These are phyloP conservation scores for Neodiprion lecontei DNA, from an alignment of 1,140 invertebrate species.

Conservation along the genomic window DNA sequence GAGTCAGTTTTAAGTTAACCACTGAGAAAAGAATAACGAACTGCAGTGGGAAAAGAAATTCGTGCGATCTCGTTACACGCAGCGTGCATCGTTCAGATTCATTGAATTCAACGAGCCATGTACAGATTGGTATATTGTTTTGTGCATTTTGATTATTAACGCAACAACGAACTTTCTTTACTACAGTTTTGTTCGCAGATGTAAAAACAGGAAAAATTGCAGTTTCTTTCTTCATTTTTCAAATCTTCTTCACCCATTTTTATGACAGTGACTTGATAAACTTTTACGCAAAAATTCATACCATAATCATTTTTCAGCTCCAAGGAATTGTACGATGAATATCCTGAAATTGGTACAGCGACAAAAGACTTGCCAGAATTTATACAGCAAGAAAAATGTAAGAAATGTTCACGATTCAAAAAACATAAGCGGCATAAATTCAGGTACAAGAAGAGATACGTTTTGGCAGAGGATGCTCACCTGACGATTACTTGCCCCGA, in stretches of 20 bases:
- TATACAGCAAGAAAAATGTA: slow-evolving; percentile 56
- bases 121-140: no score
- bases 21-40: background rate
- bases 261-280: no score
- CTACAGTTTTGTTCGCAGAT: no score
- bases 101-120: no score
- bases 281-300: no score
- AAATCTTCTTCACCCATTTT: no score
- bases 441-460: slow-evolving; percentile 60
- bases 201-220: no score
- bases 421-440: slow-evolving; percentile 54
- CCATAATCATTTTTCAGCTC: slow-evolving; percentile 49
- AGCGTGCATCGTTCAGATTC: no score
- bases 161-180: background rate
- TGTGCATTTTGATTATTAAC: no score
- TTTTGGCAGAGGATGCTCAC: slow-evolving; percentile 61
- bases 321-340: slow-evolving; percentile 47
- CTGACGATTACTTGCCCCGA: slow-evolving; percentile 63
- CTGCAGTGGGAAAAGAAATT: background rate
- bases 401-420: slow-evolving; percentile 51
- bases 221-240: no score
- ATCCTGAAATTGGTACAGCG: slow-evolving; percentile 57
- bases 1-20: background rate
- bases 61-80: background rate
- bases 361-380: slow-evolving; percentile 61